Conservation (phyloP, 1,140 invertebrate genomes). For the Scaptomyza montana region DNA sequence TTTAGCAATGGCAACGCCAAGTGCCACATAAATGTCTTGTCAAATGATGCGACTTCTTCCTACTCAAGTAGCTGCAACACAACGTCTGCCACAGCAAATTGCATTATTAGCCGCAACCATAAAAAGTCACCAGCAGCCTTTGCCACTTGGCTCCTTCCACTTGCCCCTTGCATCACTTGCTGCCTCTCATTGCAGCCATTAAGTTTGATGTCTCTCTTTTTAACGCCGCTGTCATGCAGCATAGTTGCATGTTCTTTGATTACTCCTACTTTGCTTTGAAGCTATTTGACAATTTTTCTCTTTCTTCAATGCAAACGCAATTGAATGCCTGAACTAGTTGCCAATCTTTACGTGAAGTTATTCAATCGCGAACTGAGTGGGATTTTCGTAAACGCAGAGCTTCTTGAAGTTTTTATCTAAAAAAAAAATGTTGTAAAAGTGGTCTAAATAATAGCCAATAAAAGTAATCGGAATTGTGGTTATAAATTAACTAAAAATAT, state of each 20-base stretch:
- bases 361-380: neutral
- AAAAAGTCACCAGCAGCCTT: slow-evolving; percentile 62
- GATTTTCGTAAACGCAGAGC: too few relatives aligned
- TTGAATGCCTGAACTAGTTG: neutral
- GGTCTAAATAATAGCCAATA: too few relatives aligned
- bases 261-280: slow-evolving; percentile 51
- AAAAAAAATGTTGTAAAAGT: too few relatives aligned
- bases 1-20: slow-evolving; percentile 77
- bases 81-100: slow-evolving; percentile 63
- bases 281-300: slow-evolving; percentile 55
- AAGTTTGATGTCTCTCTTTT: slow-evolving; percentile 76
- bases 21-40: slow-evolving; percentile 81
- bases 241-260: slow-evolving; percentile 75
- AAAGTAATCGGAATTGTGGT: too few relatives aligned
- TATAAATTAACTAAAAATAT: too few relatives aligned
- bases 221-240: slow-evolving; percentile 75
- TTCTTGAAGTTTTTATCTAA: too few relatives aligned
- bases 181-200: slow-evolving; percentile 43
- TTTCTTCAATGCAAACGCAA: slow-evolving; percentile 40
- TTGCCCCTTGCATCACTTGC: neutral
- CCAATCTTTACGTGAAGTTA: slow-evolving; percentile 37
- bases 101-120: slow-evolving; percentile 78
- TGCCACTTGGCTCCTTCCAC: slow-evolving; percentile 11
- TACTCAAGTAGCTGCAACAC: slow-evolving; percentile 29
- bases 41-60: slow-evolving; percentile 76